Base-by-base conservation (phyloP, 2,888 invertebrate genomes). In the Ophion slaviceki region DNA sequence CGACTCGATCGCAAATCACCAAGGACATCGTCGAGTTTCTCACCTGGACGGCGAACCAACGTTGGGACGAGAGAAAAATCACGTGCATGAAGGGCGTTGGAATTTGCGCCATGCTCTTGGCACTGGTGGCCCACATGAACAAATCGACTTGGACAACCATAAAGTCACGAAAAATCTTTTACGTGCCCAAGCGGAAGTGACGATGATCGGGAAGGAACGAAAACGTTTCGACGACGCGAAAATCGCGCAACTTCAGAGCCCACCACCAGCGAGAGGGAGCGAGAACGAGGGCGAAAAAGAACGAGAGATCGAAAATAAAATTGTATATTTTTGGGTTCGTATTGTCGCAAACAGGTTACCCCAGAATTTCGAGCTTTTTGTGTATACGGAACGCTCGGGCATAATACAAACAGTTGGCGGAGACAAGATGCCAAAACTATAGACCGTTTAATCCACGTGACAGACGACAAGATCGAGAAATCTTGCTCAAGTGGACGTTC, bases 11-110 rank as follows among this genome's bases (percentile, higher is more conserved):
- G 92, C 99, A 99, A 95, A 95, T 99, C 93, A 98, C 99, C 76
- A 99, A 99, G 95, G 99, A 99, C 95, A 97, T 99, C 45, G 95
- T 96, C 47, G 97, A 97, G 80, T 99, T 99, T 96, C 96, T 99
- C 84, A 96, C 96, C 92, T 99, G 99, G 98, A 96, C 97, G 79
- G 96, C 97, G 0, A 98, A 99, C 93, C 99, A 98, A 0, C 98
- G 99, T 92, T 96, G 97, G 88, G 99, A 99, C 94, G 95, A 96
- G 6, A 96, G 99, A 85, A 98, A 99, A 91, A 95, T 95, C 87
- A 96, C 97, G 96, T 95, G 96, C 87, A 95, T 98, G 90, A 98
- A 98, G 95, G 94, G 94, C 0, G 80, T 97, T 76, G 96, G 96
- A 89, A 96, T 98, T 89, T 96, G 96, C 93, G 91, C 96, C 8